A percentile compares a stretch with the other conserved stretches of the same genome.
Conservation (phyloP, 1,140 invertebrate species). For the Cotesia vestalis region DNA sequence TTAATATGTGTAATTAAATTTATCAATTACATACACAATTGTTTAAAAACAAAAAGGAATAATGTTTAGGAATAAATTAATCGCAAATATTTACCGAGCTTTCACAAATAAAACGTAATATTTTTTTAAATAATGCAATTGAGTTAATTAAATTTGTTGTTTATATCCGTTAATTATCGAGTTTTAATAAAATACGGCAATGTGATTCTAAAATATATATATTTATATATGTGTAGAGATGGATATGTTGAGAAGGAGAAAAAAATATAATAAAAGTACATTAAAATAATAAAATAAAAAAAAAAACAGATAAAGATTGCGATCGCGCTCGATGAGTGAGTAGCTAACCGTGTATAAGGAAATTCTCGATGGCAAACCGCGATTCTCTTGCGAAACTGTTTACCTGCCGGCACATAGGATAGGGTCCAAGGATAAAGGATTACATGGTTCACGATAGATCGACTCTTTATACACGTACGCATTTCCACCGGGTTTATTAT, state of each 20-base stretch:
- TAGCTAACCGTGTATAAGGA: slow-evolving; percentile 54
- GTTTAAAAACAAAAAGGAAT: too few species aligned
- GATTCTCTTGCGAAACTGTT: slow-evolving; percentile 61
- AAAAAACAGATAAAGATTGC: slow-evolving; percentile 7
- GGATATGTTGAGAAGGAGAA: not conserved
- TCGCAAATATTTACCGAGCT: not conserved
- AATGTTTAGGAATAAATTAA: too few species aligned
- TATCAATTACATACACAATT: not conserved
- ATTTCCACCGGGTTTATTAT: not conserved
- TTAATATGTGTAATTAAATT: not conserved
- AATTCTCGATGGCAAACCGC: slow-evolving; percentile 54
- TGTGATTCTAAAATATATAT: not conserved
- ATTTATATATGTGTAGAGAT: not conserved
- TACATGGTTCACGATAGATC: slow-evolving; percentile 43
- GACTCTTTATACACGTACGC: slow-evolving; percentile 8
- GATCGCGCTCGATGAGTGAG: slow-evolving; percentile 22
- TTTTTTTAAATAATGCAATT: too few species aligned
- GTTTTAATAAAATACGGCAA: too few species aligned
- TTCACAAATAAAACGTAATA: not conserved
- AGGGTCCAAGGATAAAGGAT: slow-evolving; percentile 60
- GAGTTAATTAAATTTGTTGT: too few species aligned
- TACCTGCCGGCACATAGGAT: slow-evolving; percentile 54
- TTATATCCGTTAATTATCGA: too few species aligned
- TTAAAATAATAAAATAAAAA: not conserved
- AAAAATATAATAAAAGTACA: not conserved